Percentiles rank a stretch among this genome's conserved stretches.
phyloP scores from a whole-genome alignment of 2,113 vertebrate species.

The Ammospiza caudacuta region DNA sequence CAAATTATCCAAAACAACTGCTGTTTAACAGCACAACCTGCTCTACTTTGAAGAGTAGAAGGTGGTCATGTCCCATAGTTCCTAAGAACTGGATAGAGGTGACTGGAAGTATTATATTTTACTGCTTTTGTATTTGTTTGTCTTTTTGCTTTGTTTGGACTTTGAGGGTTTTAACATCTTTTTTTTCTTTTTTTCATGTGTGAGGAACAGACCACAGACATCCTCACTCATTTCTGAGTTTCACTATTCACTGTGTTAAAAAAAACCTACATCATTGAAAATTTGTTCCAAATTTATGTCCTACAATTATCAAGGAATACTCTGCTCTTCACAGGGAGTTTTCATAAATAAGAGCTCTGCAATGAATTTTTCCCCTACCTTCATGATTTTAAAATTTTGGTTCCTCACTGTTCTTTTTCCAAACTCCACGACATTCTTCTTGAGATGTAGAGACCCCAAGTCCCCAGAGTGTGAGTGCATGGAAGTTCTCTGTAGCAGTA shows the following conservation, averaged over 20 bases:
- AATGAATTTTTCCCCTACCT: neutral
- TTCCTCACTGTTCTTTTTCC: neutral
- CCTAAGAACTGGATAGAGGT: neutral
- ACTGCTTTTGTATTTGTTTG: neutral
- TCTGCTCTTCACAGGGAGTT: neutral
- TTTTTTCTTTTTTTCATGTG: neutral
- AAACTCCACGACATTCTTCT: neutral
- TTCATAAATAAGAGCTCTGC: neutral
- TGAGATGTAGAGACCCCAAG: neutral
- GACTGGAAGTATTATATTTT: neutral
- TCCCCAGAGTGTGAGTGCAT: neutral
- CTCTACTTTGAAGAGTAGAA: neutral
- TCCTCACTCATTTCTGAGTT: neutral
- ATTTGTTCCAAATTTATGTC: neutral
- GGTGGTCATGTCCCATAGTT: neutral
- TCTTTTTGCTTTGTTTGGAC: neutral
- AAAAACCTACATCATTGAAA: neutral
- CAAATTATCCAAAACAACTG: neutral
- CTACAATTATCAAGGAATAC: neutral
- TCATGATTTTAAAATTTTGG: neutral
- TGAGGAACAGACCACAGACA: neutral
- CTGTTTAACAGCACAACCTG: neutral
- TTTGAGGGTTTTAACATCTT: neutral
- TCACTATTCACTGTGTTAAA: neutral
- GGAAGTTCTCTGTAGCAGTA: neutral